A percentile compares a stretch with the other conserved stretches of the same genome.
phyloP scores from a whole-genome alignment of 2,888 invertebrate genomes.

The Tenthredo amoena region DNA sequence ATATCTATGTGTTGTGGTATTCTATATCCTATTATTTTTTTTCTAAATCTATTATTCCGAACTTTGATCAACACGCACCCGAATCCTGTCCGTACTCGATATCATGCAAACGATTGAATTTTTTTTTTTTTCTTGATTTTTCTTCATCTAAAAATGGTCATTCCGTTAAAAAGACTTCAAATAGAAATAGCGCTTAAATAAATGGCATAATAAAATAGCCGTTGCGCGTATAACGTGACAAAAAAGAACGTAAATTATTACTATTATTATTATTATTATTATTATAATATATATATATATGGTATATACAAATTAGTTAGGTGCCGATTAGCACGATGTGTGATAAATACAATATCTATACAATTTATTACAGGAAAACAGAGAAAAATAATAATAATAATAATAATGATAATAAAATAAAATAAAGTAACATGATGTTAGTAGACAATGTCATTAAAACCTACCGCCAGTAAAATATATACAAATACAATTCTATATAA shows the following conservation, averaged over 20 bases:
- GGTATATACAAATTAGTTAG: neutral
- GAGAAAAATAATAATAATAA: constrained; percentile 34
- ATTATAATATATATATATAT: neutral
- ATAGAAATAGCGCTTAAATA: neutral
- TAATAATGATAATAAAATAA: neutral
- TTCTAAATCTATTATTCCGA: neutral
- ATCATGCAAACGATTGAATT: constrained; percentile 65
- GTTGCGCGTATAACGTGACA: constrained; percentile 1
- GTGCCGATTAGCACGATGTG: neutral
- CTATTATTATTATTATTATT: no score
- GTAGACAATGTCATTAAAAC: constrained; percentile 1
- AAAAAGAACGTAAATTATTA: constrained; percentile 49
- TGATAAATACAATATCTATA: neutral
- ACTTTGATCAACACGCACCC: constrained; percentile 13
- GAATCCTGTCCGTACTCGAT: constrained; percentile 54
- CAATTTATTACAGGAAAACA: constrained; percentile 19
- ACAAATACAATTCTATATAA: constrained; percentile 1
- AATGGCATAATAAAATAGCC: constrained; percentile 42
- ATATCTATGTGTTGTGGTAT: constrained; percentile 36
- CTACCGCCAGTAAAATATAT: constrained; percentile 5
- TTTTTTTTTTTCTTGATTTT: neutral
- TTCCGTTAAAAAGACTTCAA: constrained; percentile 61
- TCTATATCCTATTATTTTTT: neutral
- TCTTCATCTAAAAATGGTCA: constrained; percentile 55
- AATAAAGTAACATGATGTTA: constrained; percentile 1